These are phyloP conservation scores for Micrasema minimum DNA, from an alignment of 1,140 invertebrate genomes.

Conservation along the genomic window DNA sequence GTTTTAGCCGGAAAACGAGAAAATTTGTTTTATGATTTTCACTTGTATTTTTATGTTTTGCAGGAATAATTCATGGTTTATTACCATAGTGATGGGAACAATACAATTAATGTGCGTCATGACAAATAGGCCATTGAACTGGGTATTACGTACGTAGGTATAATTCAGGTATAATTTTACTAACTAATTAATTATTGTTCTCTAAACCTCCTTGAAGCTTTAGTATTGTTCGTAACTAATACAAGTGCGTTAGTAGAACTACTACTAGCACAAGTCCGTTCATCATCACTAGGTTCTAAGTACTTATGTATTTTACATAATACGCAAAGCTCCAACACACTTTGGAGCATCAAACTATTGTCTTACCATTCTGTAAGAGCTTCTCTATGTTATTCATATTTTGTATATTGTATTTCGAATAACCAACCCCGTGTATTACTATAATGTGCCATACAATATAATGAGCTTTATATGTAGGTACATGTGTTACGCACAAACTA, in stretches of 20 bases:
- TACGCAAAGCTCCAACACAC: slow-evolving; percentile 9
- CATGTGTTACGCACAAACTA: too few species aligned
- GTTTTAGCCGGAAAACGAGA: too few species aligned
- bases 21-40: too few species aligned
- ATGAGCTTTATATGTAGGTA: too few species aligned
- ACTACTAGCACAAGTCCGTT: background rate
- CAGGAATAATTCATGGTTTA: too few species aligned
- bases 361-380: too few species aligned
- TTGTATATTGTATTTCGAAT: background rate
- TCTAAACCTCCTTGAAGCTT: slow-evolving; percentile 47
- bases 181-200: slow-evolving; percentile 52
- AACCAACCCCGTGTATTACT: too few species aligned
- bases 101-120: too few species aligned
- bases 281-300: background rate
- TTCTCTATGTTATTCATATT: slow-evolving; percentile 3
- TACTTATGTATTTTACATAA: slow-evolving; percentile 7
- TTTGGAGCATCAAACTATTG: background rate
- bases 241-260: slow-evolving; percentile 9
- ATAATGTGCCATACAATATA: too few species aligned
- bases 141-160: background rate
- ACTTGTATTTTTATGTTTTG: too few species aligned
- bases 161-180: slow-evolving; percentile 49
- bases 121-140: too few species aligned
- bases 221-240: slow-evolving; percentile 40
- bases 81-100: too few species aligned